Evolutionary conservation across 2,888 invertebrate species (phyloP).

Genomic region (Brachylomia viminalis): DNA sequence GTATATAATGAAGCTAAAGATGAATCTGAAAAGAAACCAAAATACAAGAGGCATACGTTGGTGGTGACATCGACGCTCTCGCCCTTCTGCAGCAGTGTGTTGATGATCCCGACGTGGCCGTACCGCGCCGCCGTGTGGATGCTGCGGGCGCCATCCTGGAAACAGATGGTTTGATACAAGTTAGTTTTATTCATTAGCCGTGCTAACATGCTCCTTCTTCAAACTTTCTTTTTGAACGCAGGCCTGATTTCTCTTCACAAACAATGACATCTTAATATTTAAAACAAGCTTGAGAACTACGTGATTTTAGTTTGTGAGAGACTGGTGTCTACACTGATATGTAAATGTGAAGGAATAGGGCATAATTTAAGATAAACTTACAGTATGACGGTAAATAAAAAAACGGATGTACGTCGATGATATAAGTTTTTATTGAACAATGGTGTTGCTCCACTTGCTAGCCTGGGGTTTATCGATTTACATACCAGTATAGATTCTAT

Average conservation of each 20-base stretch:
- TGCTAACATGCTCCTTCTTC: too few species aligned
- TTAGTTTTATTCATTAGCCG: too few species aligned
- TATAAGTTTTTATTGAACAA: neutral
- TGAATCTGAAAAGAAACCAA: neutral
- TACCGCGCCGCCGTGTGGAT: conserved; percentile 99
- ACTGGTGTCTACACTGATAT: too few species aligned
- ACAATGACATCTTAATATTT: too few species aligned
- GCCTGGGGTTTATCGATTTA: neutral
- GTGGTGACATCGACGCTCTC: conserved; percentile 99
- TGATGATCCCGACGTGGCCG: conserved; percentile 99
- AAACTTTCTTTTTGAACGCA: too few species aligned
- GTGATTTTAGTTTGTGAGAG: too few species aligned
- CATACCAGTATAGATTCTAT: neutral
- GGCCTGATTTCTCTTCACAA: too few species aligned
- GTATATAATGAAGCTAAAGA: neutral
- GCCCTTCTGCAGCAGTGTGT: conserved; percentile 98
- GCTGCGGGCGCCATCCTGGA: conserved; percentile 97
- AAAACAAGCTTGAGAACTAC: too few species aligned
- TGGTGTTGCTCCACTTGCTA: neutral
- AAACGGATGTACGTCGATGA: too few species aligned
- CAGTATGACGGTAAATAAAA: too few species aligned
- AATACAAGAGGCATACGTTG: conserved; percentile 92
- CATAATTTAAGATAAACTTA: too few species aligned
- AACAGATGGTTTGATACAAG: conserved; percentile 41
- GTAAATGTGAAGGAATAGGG: too few species aligned